Conservation (phyloP, 2,113 vertebrate species). For the Gobiocypris rarus region DNA sequence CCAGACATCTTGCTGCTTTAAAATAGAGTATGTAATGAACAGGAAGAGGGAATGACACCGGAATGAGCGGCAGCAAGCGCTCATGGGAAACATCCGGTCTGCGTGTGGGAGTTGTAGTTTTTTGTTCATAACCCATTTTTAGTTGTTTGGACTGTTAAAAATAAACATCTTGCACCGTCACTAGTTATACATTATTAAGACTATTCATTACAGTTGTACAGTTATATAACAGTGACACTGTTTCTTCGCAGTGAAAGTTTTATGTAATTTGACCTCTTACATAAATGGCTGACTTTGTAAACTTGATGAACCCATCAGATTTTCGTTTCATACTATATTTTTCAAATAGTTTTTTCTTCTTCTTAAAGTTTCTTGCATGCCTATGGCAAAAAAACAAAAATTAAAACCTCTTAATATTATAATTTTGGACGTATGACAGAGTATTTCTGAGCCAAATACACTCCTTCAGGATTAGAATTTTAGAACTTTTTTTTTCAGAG, state of each 20-base stretch:
- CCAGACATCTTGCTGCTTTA: slow-evolving; percentile 55
- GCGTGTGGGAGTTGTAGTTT: slow-evolving; percentile 41
- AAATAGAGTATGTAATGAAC: background rate
- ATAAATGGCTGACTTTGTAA: background rate
- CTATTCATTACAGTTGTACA: background rate
- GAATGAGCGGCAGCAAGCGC: background rate
- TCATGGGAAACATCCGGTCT: slow-evolving; percentile 36
- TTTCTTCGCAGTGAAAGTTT: too few relatives aligned
- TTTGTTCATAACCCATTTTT: background rate
- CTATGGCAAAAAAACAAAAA: background rate
- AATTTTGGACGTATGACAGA: too few relatives aligned
- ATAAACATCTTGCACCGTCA: background rate
- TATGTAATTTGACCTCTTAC: background rate
- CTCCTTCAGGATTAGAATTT: too few relatives aligned
- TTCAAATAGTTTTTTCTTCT: too few relatives aligned
- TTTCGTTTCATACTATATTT: too few relatives aligned
- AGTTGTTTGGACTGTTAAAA: background rate
- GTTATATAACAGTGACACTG: slow-evolving; percentile 19
- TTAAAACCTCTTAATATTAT: too few relatives aligned
- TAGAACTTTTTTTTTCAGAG: too few relatives aligned
- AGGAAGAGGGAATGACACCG: background rate
- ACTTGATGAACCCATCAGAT: background rate
- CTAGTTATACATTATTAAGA: background rate
- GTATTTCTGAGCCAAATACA: too few relatives aligned
- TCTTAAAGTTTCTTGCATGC: background rate